A percentile compares a stretch with the other conserved stretches of the same genome.
Evolutionary conservation across 1,140 invertebrate species (phyloP).

Genomic region (Papilio helenus): DNA sequence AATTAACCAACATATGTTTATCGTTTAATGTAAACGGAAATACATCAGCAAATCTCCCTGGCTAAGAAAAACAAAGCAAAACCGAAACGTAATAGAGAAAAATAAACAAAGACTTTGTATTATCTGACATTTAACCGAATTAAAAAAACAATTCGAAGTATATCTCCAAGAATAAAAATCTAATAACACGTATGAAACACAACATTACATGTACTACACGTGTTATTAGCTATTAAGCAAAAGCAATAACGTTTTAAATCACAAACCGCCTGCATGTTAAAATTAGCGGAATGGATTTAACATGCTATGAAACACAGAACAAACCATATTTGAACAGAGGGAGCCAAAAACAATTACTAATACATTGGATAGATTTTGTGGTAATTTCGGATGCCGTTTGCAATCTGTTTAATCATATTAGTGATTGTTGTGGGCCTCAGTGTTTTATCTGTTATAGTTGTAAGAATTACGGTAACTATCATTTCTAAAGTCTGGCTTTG

Average conservation of each 20-base stretch:
- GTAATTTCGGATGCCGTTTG: not conserved
- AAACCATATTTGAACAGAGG: constrained; percentile 16
- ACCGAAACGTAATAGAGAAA: too few species aligned
- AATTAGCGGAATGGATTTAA: constrained; percentile 15
- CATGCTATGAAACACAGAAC: not conserved
- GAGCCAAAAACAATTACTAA: constrained; percentile 19
- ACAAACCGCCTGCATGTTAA: not conserved
- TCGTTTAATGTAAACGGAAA: constrained; percentile 71
- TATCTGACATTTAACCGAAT: not conserved
- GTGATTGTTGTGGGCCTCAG: not conserved
- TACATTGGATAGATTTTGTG: constrained; percentile 2
- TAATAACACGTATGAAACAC: not conserved
- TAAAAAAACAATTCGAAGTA: not conserved
- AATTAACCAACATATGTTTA: constrained; percentile 58
- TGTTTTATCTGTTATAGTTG: not conserved
- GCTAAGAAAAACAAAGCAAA: not conserved
- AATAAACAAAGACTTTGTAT: too few species aligned
- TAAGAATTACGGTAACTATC: not conserved
- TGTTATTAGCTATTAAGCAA: not conserved
- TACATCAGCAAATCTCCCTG: constrained; percentile 48
- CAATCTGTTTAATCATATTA: constrained; percentile 1
- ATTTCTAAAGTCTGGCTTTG: not conserved
- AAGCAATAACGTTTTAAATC: constrained; percentile 4
- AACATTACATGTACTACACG: not conserved
- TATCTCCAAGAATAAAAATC: not conserved